Base-by-base conservation (phyloP, 1,140 invertebrate genomes). In the Lepidurus apus region DNA sequence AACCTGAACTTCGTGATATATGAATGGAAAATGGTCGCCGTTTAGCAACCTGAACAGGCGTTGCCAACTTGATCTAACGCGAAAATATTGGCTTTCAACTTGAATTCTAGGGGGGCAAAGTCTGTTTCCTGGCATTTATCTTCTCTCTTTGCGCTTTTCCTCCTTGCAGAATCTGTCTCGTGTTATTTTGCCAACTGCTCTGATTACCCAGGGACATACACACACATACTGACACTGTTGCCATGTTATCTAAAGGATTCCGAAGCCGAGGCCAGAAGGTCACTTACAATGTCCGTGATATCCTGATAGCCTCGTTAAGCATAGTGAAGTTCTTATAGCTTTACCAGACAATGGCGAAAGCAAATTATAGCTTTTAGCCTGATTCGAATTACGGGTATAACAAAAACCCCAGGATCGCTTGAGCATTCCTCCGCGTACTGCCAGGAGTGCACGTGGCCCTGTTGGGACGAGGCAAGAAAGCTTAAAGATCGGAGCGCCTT, bases 191-290 rank as follows among this genome's bases (percentile, higher is more conserved):
- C 53, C 7, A 9, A 65, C 53, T 65, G 17, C 53, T 65, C 53
- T 65, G 17, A 65, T 21, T 65, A 65, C 53, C 13, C 53, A 17
- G 10, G n/a, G 53, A 65, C 53, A 65, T 4, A 65, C 13, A 65
- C 53, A 65, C n/a, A 65, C 53, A 65, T 21, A 65, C 53, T n/a
- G 53, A 65, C 53, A 65, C 53, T 65, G 53, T 65, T 65, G 53
- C 53, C 13, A 65, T 21, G 53, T 21, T 65, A 65, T 65, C 53
- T 65, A 21, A 65, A 7, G 53, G 53, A 13, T 65, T 17, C 53
- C 53, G 13, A 65, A 65, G 21, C 9, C 17, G 13, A 17, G 53
- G 53, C 53, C 21, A 65, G 53, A 65, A 65, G 53, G 53, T 65
- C 53, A 65, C 53, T 65, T 65, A 21, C 53, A 65, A 65, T 65